These are phyloP conservation scores for Pterostichus niger DNA, from an alignment of 2,888 invertebrate genomes.

Conservation along the genomic window DNA sequence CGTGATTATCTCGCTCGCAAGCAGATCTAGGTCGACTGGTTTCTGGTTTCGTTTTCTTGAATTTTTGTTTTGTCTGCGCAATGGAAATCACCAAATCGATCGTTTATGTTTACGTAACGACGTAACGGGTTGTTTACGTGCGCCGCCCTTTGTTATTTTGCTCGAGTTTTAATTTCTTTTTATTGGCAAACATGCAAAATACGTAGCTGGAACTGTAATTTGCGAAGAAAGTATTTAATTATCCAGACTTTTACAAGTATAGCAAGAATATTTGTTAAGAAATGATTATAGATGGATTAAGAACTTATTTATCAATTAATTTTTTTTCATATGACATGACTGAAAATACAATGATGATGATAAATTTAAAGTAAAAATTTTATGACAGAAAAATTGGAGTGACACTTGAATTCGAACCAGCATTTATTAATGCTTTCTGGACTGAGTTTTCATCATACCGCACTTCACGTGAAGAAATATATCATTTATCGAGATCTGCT, in stretches of 20 bases:
- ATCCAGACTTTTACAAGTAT: not conserved
- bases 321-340: too few relatives aligned
- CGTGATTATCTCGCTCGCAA: not conserved
- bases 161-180: constrained; percentile 15
- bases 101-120: constrained; percentile 10
- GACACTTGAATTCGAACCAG: too few relatives aligned
- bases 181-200: not conserved
- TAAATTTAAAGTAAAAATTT: too few relatives aligned
- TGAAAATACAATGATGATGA: too few relatives aligned
- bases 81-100: constrained; percentile 27
- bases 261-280: too few relatives aligned
- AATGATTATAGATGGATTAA: too few relatives aligned
- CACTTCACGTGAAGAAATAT: too few relatives aligned
- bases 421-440: too few relatives aligned
- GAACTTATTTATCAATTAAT: too few relatives aligned
- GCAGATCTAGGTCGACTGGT: constrained; percentile 45
- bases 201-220: not conserved
- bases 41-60: constrained; percentile 12
- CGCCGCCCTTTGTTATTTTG: not conserved
- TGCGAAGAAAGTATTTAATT: not conserved
- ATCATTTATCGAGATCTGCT: too few relatives aligned
- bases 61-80: constrained; percentile 40
- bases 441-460: too few relatives aligned
- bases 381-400: too few relatives aligned
- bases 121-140: constrained; percentile 1